Percentiles rank a stretch among this genome's conserved stretches.
Evolutionary conservation across 2,113 vertebrate genomes (phyloP).

Genomic region (Emydocephalus ijimae): DNA sequence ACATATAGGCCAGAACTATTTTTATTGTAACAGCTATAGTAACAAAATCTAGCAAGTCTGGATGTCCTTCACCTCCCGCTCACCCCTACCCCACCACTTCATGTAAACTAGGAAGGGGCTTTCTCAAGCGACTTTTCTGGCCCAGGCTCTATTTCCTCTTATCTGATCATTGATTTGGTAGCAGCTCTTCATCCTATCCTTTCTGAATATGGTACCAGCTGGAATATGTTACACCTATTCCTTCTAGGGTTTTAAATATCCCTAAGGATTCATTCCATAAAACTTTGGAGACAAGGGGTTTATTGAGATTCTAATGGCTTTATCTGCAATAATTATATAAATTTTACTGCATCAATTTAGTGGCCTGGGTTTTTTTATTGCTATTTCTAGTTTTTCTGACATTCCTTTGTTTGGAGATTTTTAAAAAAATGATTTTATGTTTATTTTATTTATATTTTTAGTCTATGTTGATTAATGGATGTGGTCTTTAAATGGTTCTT

Average conservation of each 20-base stretch:
- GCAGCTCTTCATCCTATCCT: neutral
- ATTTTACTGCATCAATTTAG: neutral
- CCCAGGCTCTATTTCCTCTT: neutral
- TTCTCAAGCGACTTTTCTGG: neutral
- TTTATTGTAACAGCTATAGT: neutral
- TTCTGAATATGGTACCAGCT: neutral
- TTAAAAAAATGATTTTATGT: neutral
- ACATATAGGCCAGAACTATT: neutral
- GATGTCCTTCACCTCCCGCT: neutral
- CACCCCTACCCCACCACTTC: neutral
- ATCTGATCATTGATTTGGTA: neutral
- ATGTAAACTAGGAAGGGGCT: neutral
- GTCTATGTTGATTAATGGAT: neutral
- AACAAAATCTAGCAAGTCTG: neutral
- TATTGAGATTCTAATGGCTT: neutral
- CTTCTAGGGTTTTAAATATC: neutral
- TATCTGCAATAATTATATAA: neutral
- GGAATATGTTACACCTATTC: neutral
- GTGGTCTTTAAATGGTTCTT: neutral
- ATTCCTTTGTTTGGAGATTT: neutral
- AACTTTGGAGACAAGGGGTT: neutral
- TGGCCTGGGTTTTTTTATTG: neutral
- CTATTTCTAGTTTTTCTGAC: neutral
- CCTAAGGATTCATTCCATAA: neutral
- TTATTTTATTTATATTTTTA: neutral